A percentile compares a stretch with the other conserved stretches of the same genome.
phyloP scores from a whole-genome alignment of 2,888 invertebrate genomes.

The Galerucella nymphaeae region DNA sequence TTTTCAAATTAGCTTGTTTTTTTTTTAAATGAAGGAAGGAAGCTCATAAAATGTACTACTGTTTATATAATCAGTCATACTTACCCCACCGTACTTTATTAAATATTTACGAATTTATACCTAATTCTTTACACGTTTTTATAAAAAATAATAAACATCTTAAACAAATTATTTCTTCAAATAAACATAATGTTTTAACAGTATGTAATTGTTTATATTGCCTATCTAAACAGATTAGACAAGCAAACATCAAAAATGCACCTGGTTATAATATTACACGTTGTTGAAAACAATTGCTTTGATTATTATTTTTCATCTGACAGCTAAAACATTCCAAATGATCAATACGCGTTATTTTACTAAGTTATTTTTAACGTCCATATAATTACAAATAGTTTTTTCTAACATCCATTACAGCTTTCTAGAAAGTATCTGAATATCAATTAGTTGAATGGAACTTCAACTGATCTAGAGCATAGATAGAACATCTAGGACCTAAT shows the following conservation, averaged over 20 bases:
- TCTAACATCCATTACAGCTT: background rate
- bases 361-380: background rate
- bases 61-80: too few relatives aligned
- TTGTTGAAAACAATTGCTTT: background rate
- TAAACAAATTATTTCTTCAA: background rate
- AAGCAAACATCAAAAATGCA: background rate
- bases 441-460: too few relatives aligned
- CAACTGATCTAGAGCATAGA: too few relatives aligned
- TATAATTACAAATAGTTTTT: background rate
- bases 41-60: too few relatives aligned
- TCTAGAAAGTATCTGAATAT: background rate
- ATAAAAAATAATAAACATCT: too few relatives aligned
- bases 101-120: too few relatives aligned
- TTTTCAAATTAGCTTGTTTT: too few relatives aligned
- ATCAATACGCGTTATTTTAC: background rate
- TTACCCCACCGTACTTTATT: too few relatives aligned
- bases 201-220: background rate
- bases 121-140: too few relatives aligned
- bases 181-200: background rate
- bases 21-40: too few relatives aligned
- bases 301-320: too few relatives aligned
- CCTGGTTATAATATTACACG: background rate
- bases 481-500: too few relatives aligned
- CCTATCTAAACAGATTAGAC: background rate
- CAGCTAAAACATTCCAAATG: background rate